Evolutionary conservation across 2,797 vertebrate genomes (phyloP), one percentile per base, ranked within the genome.

Genomic region (Mus caroli): DNA sequence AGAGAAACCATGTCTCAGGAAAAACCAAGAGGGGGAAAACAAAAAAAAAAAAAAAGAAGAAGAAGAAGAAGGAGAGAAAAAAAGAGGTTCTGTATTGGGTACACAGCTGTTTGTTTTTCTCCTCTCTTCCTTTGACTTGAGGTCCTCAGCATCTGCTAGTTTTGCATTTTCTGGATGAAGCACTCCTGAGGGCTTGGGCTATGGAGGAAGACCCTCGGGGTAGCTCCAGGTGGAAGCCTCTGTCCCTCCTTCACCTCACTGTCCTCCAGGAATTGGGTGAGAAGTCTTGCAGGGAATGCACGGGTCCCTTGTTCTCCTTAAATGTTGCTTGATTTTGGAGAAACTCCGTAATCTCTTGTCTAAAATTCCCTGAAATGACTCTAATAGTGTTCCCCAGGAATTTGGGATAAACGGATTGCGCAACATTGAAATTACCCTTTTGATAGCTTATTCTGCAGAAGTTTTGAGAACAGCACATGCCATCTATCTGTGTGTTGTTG

Each of bases 321-420:
- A 90, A 50, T 75, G 56, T 92, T 94, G 77, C 77, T 92, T 93
- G 96, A 95, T 96, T 96, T 91, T 87, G 93, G 62, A 97, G 94
- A 97, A 97, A 94, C 80, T 43, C 67, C 83, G 95, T 46, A 87
- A 95, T 96, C 87, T 77, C 58, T n/a, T 71, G 76, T 87, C 40
- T 46, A 83, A 97, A 96, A 95, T 94, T 87, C 94, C 94, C 96
- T 96, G 92, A 82, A 94, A 88, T 96, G 90, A 91, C 52, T 91
- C 83, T 58, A 62, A 78, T 46, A 91, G 75, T 26, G 20, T 83
- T 19, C 79, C 52, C 37, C 37, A 64, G n/a, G 80, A 67, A 89
- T 93, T 95, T 88, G 86, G 91, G 83, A 93, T 95, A 97, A 86
- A 77, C 80, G 92, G 85, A 83, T 94, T 95, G 71, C 75, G 58